Evolutionary conservation across 1,140 invertebrate genomes (phyloP).

Genomic region (Plectrocnemia conspersa): DNA sequence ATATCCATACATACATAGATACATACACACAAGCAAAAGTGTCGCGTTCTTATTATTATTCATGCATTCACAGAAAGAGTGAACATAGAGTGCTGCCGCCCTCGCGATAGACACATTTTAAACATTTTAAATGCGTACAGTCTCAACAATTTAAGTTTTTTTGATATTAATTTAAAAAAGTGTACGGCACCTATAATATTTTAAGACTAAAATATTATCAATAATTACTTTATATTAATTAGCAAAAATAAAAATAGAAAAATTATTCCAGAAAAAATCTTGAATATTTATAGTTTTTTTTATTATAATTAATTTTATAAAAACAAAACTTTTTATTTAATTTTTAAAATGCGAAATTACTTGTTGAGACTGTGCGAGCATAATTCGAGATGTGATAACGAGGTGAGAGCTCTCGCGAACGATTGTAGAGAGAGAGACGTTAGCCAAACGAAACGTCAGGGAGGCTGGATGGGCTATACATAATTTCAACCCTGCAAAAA

Average conservation of each 20-base stretch:
- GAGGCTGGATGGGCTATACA: constrained; percentile 16
- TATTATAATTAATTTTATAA: background rate
- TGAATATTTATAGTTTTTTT: background rate
- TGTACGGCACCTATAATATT: background rate
- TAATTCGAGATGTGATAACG: constrained; percentile 21
- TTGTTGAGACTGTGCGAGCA: constrained; percentile 10
- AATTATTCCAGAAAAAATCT: background rate
- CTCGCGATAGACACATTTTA: constrained; percentile 30
- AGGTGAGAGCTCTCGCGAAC: constrained; percentile 21
- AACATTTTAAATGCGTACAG: constrained; percentile 35
- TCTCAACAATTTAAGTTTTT: constrained; percentile 2
- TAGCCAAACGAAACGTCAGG: constrained; percentile 20
- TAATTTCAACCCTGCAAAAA: constrained; percentile 25
- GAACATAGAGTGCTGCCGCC: constrained; percentile 27
- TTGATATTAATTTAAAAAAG: background rate
- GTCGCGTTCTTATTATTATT: constrained; percentile 30
- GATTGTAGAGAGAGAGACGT: constrained; percentile 20
- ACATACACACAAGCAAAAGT: too few relatives aligned
- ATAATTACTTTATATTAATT: background rate
- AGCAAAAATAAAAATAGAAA: background rate
- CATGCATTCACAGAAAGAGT: constrained; percentile 34
- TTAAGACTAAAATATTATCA: background rate
- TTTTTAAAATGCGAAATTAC: background rate
- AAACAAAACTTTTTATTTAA: constrained; percentile 6
- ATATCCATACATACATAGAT: background rate